Conservation (phyloP, 2,797 vertebrate species). For the Tinamus major region DNA sequence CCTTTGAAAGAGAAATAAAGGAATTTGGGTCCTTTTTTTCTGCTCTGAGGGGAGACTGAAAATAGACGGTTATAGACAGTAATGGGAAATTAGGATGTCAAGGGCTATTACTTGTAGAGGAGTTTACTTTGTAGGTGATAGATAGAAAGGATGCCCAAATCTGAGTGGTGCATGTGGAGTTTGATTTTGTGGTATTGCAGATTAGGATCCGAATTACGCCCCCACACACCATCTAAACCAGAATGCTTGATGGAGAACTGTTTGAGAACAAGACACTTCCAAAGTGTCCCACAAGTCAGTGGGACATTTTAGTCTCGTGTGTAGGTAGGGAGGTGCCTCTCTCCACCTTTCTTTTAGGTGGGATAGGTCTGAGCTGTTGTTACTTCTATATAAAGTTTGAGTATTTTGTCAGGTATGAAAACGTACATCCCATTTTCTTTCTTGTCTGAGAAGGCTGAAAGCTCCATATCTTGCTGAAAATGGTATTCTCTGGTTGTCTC, state of each 20-base stretch:
- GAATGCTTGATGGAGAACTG: not conserved
- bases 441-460: not conserved
- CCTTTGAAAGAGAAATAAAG: slow-evolving; percentile 20
- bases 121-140: not conserved
- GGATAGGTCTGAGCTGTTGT: not conserved
- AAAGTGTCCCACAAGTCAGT: not conserved
- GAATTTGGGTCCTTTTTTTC: not conserved
- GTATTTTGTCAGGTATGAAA: not conserved
- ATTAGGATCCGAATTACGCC: not conserved
- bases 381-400: not conserved
- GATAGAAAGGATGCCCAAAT: not conserved
- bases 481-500: not conserved
- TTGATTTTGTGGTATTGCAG: not conserved
- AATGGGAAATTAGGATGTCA: not conserved
- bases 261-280: not conserved
- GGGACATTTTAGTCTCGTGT: not conserved
- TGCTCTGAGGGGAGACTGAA: not conserved
- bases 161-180: too few species aligned
- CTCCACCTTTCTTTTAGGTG: not conserved
- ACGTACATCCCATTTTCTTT: not conserved
- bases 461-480: not conserved
- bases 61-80: not conserved
- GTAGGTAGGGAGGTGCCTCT: not conserved
- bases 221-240: not conserved
- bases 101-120: not conserved